Evolutionary conservation across 2,113 vertebrate species (phyloP).

Genomic region (Solenodon paradoxus): DNA sequence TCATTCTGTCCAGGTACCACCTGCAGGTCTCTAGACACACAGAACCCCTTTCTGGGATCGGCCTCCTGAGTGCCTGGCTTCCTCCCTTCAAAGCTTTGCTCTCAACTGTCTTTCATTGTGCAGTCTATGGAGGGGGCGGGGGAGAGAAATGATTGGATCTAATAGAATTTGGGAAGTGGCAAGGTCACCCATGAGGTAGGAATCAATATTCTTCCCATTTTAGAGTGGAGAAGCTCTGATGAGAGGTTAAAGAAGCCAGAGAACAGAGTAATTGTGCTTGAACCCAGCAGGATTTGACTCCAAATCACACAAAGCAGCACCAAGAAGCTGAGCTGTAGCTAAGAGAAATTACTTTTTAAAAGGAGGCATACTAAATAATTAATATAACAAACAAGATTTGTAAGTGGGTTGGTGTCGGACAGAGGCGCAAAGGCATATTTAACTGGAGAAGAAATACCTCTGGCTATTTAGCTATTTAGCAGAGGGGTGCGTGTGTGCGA

Average conservation of each 20-base stretch:
- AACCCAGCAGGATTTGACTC: background rate
- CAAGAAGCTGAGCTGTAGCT: background rate
- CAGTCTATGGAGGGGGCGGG: accelerated
- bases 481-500: background rate
- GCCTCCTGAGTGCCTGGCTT: background rate
- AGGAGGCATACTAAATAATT: background rate
- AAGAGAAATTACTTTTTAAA: background rate
- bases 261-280: background rate
- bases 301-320: too few species aligned
- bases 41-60: accelerated
- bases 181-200: background rate
- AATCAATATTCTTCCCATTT: background rate
- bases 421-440: too few species aligned
- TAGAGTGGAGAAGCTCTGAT: background rate
- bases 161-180: background rate
- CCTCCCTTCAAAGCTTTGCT: background rate
- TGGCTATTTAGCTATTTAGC: background rate
- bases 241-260: background rate
- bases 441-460: background rate
- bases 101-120: too few species aligned
- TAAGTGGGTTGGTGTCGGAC: background rate
- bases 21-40: background rate
- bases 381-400: background rate
- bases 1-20: background rate
- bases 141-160: background rate